These are phyloP conservation scores for Idaea dimidiata DNA, from an alignment of 2,888 invertebrate species.

Conservation along the genomic window DNA sequence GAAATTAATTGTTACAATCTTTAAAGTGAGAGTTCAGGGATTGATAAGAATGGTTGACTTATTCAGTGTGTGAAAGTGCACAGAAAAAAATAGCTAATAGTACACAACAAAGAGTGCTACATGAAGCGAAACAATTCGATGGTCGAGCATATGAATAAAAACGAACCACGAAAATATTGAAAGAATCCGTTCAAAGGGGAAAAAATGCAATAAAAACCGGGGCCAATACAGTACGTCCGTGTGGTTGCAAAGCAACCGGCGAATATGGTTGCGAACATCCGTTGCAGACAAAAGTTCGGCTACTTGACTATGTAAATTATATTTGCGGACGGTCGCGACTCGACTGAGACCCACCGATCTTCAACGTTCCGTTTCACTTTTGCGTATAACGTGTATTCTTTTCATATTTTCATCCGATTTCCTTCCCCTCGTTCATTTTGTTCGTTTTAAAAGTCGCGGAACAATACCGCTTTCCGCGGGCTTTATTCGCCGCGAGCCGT, in stretches of 20 bases:
- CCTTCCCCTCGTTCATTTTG: constrained; percentile 78
- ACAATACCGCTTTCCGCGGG: constrained; percentile 76
- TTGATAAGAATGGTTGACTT: neutral
- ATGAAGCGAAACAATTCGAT: constrained; percentile 76
- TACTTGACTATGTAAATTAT: constrained; percentile 82
- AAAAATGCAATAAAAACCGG: constrained; percentile 77
- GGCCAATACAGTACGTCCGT: constrained; percentile 73
- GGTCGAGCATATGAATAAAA: constrained; percentile 76
- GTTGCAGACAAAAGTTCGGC: constrained; percentile 78
- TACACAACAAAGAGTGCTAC: constrained; percentile 60
- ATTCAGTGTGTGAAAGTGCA: constrained; percentile 8
- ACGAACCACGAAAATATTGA: constrained; percentile 78
- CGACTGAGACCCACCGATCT: constrained; percentile 75
- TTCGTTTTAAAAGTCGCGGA: constrained; percentile 77
- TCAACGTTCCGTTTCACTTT: constrained; percentile 77
- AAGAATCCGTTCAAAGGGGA: constrained; percentile 80
- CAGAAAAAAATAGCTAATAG: constrained; percentile 28
- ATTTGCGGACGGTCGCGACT: constrained; percentile 78
- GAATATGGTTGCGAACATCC: constrained; percentile 79
- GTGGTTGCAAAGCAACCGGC: constrained; percentile 78
- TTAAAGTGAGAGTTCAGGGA: constrained; percentile 13
- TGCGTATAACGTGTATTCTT: constrained; percentile 77
- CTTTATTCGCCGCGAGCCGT: constrained; percentile 76
- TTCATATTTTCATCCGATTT: constrained; percentile 81
- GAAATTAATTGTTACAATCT: constrained; percentile 19